These are phyloP conservation scores for Margaritifera margaritifera DNA, from an alignment of 2,888 invertebrate species.

Conservation along the genomic window DNA sequence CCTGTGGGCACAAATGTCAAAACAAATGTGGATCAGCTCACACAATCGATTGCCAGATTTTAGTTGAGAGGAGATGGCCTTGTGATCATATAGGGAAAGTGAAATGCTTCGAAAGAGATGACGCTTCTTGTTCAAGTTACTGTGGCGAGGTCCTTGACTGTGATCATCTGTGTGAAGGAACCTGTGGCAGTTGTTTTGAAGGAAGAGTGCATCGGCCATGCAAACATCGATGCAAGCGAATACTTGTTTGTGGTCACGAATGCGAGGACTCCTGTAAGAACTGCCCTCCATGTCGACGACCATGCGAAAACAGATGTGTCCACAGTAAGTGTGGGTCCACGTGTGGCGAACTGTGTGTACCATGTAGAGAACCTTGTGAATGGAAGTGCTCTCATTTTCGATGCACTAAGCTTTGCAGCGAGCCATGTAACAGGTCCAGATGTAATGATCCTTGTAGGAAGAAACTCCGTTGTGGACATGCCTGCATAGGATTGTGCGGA, in stretches of 20 bases:
- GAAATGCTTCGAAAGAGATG: slow-evolving; percentile 26
- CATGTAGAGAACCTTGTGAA: slow-evolving; percentile 69
- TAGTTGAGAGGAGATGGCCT: slow-evolving; percentile 27
- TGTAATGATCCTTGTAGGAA: slow-evolving; percentile 70
- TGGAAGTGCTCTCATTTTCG: slow-evolving; percentile 66
- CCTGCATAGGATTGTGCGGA: slow-evolving; percentile 81
- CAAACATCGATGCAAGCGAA: slow-evolving; percentile 76
- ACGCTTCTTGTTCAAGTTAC: slow-evolving; percentile 21
- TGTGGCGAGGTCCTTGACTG: slow-evolving; percentile 46
- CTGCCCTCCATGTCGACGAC: slow-evolving; percentile 70
- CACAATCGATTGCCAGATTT: slow-evolving; percentile 21
- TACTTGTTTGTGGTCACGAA: slow-evolving; percentile 74
- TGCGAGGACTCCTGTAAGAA: slow-evolving; percentile 63
- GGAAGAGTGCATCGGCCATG: slow-evolving; percentile 80
- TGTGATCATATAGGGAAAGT: slow-evolving; percentile 38
- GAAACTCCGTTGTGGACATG: slow-evolving; percentile 72
- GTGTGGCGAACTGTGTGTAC: slow-evolving; percentile 64
- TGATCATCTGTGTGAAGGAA: slow-evolving; percentile 65
- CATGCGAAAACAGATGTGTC: slow-evolving; percentile 69
- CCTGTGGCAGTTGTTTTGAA: slow-evolving; percentile 76
- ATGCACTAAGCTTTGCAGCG: slow-evolving; percentile 67
- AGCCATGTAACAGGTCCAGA: slow-evolving; percentile 68
- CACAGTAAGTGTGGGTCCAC: slow-evolving; percentile 62
- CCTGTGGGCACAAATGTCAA: slow-evolving; percentile 47
- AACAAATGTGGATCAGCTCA: slow-evolving; percentile 35